Percentiles rank a stretch among this genome's conserved stretches.
Evolutionary conservation across 2,888 invertebrate species (phyloP).

Genomic region (Nomada ruficornis): DNA sequence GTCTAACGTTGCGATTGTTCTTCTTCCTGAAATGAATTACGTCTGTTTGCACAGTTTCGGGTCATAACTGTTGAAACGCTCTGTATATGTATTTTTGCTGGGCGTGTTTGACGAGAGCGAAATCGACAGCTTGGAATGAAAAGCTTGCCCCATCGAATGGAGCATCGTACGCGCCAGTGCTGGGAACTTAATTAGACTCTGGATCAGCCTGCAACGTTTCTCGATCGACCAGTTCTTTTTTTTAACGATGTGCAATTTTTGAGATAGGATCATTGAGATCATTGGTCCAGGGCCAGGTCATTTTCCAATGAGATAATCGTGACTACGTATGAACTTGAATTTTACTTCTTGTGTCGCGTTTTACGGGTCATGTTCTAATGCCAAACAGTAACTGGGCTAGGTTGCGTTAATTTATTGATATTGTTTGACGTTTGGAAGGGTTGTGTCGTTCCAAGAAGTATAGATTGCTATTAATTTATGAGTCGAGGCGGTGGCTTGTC

Average conservation of each 20-base stretch:
- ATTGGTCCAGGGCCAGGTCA: constrained; percentile 9
- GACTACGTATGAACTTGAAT: constrained; percentile 16
- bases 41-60: too few species aligned
- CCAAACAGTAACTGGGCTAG: not conserved
- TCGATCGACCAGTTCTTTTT: constrained; percentile 13
- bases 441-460: not conserved
- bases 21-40: too few species aligned
- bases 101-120: constrained; percentile 22
- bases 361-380: constrained; percentile 2
- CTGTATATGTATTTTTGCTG: not conserved
- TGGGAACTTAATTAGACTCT: constrained; percentile 41
- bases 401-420: constrained; percentile 11
- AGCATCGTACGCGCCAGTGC: constrained; percentile 6
- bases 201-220: constrained; percentile 14
- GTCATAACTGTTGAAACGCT: too few species aligned
- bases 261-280: not conserved
- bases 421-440: not conserved
- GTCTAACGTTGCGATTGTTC: too few species aligned
- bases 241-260: not conserved
- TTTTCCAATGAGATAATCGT: constrained; percentile 6
- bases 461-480: not conserved
- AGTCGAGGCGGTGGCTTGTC: not conserved
- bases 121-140: constrained; percentile 39
- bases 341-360: not conserved
- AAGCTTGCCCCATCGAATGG: constrained; percentile 39